Evolutionary conservation across 2,113 vertebrate genomes (phyloP).

Genomic region (Pelecanus crispus): DNA sequence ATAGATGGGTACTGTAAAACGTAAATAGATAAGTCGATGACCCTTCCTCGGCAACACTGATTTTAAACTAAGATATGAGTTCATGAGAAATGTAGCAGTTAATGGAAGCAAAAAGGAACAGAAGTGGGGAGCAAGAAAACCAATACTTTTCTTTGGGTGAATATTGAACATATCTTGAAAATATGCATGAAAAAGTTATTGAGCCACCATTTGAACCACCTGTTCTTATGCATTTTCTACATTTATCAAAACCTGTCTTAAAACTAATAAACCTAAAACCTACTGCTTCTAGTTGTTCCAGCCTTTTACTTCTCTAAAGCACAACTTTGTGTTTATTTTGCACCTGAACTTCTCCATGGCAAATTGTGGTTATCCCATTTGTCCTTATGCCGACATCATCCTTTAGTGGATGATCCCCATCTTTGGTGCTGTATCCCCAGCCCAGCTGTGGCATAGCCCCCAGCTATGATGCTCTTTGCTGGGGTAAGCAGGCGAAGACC

Average conservation of each 20-base stretch:
- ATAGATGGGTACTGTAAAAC: not conserved
- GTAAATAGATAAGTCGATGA: not conserved
- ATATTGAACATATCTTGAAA: not conserved
- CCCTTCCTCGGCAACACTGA: not conserved
- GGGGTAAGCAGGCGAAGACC: not conserved
- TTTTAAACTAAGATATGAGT: not conserved
- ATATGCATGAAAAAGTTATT: not conserved
- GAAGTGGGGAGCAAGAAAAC: not conserved
- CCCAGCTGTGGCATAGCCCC: not conserved
- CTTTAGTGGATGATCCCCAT: not conserved
- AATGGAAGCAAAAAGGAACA: not conserved
- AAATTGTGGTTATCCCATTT: not conserved
- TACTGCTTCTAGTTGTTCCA: not conserved
- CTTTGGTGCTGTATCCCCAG: not conserved
- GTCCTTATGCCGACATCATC: not conserved
- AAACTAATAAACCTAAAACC: not conserved
- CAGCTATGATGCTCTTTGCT: no score
- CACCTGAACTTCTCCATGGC: not conserved
- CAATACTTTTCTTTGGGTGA: not conserved
- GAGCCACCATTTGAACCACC: not conserved
- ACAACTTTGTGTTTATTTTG: not conserved
- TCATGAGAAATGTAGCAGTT: not conserved
- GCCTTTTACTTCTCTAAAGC: not conserved
- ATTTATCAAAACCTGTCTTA: not conserved
- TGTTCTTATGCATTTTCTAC: not conserved